A percentile compares a stretch with the other conserved stretches of the same genome.
Conservation (phyloP, 2,113 vertebrate species). For the Pachypanchax playfairii region DNA sequence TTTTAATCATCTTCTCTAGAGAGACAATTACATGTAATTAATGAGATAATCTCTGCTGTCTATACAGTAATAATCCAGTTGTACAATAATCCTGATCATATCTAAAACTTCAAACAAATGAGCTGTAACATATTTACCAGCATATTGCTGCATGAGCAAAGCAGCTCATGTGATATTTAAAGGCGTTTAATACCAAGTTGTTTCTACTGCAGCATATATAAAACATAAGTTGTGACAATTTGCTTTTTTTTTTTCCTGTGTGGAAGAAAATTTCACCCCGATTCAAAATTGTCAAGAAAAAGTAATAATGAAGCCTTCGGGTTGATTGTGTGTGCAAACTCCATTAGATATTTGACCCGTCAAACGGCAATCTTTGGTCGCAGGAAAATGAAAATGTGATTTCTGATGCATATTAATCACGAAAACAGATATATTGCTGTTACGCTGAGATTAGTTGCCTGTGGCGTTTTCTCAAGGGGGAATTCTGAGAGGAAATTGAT, state of each 20-base stretch:
- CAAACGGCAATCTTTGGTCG: constrained; percentile 49
- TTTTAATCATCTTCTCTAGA: not conserved
- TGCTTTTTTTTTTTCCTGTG: constrained; percentile 1
- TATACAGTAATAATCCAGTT: constrained; percentile 21
- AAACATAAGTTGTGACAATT: not conserved
- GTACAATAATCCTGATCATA: constrained; percentile 48
- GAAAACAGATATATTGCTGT: constrained; percentile 60
- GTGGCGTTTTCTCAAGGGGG: constrained; percentile 58
- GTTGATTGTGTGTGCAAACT: constrained; percentile 55
- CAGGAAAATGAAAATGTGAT: constrained; percentile 48
- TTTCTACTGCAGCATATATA: constrained; percentile 3
- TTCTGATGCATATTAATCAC: constrained; percentile 58
- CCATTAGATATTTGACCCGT: constrained; percentile 65
- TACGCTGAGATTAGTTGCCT: constrained; percentile 62
- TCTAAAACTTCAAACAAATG: constrained; percentile 30
- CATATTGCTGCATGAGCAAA: constrained; percentile 2
- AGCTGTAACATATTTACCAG: constrained; percentile 3
- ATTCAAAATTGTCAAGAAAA: constrained; percentile 40
- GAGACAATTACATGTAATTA: constrained; percentile 52
- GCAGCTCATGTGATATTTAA: not conserved
- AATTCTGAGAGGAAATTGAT: constrained; percentile 66
- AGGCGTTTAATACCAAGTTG: not conserved
- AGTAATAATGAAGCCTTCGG: constrained; percentile 37
- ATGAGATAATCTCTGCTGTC: constrained; percentile 36
- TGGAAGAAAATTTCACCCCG: constrained; percentile 19